Percentiles rank a stretch among this genome's conserved stretches.
These are phyloP conservation scores for Phrynosoma blainvillii DNA, from an alignment of 2,113 vertebrate species.

Conservation along the genomic window DNA sequence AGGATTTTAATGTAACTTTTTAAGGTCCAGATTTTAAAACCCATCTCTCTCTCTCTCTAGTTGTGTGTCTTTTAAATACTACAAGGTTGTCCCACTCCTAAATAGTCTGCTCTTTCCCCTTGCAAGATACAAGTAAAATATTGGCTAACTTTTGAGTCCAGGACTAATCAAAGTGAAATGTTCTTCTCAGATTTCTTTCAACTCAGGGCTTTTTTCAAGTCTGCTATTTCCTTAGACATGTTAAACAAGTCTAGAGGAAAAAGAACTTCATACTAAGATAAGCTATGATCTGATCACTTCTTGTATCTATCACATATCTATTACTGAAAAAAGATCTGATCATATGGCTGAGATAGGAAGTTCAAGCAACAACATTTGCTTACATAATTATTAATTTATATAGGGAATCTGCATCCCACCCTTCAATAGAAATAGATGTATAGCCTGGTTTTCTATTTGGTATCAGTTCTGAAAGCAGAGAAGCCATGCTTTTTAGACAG, in stretches of 20 bases:
- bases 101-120: not conserved
- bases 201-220: not conserved
- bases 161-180: not conserved
- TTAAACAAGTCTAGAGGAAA: not conserved
- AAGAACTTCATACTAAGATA: not conserved
- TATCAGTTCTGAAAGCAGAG: not conserved
- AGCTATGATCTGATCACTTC: not conserved
- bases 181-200: not conserved
- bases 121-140: not conserved
- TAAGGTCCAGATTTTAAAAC: not conserved
- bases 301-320: not conserved
- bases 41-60: no score
- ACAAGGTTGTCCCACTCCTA: not conserved
- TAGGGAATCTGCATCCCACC: not conserved
- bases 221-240: not conserved
- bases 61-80: no score
- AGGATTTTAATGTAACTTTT: no score
- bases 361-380: not conserved
- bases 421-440: not conserved
- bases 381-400: no score
- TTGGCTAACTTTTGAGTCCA: not conserved
- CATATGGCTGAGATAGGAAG: no score
- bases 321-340: not conserved
- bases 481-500: not conserved
- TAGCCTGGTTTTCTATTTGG: not conserved